phyloP scores from a whole-genome alignment of 2,797 vertebrate genomes.

The Helicolenus hilgendorfi region DNA sequence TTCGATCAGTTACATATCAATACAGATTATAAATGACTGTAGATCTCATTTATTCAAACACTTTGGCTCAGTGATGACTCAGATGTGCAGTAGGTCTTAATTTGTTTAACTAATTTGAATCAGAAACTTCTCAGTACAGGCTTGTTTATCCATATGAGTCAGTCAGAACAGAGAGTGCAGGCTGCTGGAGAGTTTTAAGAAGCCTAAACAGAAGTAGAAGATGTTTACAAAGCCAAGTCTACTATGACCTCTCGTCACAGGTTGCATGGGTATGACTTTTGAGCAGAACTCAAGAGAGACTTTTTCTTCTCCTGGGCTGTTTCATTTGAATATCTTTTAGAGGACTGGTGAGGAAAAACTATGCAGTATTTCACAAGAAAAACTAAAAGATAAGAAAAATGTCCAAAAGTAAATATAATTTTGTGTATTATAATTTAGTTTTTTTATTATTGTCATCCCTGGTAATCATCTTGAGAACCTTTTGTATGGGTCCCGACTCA shows the following conservation, averaged over 20 bases:
- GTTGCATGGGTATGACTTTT: background rate
- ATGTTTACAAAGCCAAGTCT: background rate
- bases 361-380: background rate
- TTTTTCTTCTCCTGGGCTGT: background rate
- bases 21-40: background rate
- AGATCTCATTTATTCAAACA: slow-evolving; percentile 13
- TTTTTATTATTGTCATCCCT: background rate
- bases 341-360: background rate
- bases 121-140: slow-evolving; percentile 3
- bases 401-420: background rate
- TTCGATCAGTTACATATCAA: background rate
- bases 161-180: background rate
- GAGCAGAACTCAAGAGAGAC: background rate
- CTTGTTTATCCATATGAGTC: slow-evolving; percentile 6
- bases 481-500: background rate
- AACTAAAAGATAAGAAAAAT: background rate
- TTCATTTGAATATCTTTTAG: background rate
- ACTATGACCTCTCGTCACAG: background rate
- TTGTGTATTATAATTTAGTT: background rate
- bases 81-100: background rate
- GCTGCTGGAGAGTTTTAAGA: background rate
- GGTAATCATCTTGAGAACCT: background rate
- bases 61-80: slow-evolving; percentile 14
- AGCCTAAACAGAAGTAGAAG: background rate
- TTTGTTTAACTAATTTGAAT: background rate